Percentiles rank a stretch among this genome's conserved stretches.
phyloP scores from a whole-genome alignment of 2,888 invertebrate genomes.

The Phaedon cochleariae region DNA sequence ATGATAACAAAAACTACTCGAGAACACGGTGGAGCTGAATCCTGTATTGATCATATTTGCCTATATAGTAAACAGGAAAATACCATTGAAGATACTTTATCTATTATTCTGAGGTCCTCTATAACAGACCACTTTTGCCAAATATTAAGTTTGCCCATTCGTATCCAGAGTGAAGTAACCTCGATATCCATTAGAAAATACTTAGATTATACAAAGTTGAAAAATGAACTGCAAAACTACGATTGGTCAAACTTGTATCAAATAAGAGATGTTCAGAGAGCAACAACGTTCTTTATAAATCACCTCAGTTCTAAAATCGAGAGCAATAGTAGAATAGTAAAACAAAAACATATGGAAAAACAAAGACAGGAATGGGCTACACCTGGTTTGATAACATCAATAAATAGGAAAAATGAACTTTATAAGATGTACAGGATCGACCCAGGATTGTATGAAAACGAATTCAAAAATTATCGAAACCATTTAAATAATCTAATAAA shows the following conservation, averaged over 20 bases:
- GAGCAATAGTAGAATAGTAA: neutral
- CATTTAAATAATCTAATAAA: no score
- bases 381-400: no score
- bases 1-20: neutral
- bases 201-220: neutral
- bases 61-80: no score
- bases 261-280: neutral
- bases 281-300: neutral
- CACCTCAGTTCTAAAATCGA: neutral
- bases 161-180: neutral
- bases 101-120: conserved; percentile 5
- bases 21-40: neutral
- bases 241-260: neutral
- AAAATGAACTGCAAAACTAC: conserved; percentile 11
- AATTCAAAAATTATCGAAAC: no score
- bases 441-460: no score
- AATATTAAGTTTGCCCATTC: conserved; percentile 6
- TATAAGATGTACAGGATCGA: no score
- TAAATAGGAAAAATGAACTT: no score
- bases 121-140: no score
- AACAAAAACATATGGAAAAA: conserved; percentile 10
- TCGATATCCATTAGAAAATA: conserved; percentile 2
- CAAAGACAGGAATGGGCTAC: no score
- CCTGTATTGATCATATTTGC: conserved; percentile 5
- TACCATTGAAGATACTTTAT: neutral